Evolutionary conservation across 2,888 invertebrate genomes (phyloP), one percentile per base, ranked within the genome.

Genomic region (Parochlus steinenii): DNA sequence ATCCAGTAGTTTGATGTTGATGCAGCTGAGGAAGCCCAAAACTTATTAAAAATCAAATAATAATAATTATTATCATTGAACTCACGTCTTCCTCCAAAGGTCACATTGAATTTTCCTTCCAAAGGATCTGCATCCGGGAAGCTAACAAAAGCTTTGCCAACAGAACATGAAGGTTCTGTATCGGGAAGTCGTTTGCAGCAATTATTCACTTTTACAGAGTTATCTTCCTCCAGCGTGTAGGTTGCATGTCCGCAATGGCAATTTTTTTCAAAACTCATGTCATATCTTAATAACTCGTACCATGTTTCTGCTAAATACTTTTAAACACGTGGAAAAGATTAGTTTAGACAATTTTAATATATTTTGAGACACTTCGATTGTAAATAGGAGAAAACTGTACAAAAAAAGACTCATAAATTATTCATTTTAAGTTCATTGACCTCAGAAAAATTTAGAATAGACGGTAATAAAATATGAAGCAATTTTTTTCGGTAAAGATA

Each of bases 161-260:
- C 7, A 3, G 33, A 17, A 12, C 33, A 33, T 6, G 6, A 4
- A 6, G 19, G 10, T 8, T 23, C n/a, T 23, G 17, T 26, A 8
- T 18, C 23, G 11, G 11, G 5, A 3, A 26, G 18, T 12, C 14
- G 7, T n/a, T 33, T 33, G 10, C 33, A 33, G 11, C 33, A 33
- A 19, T 33, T 33, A 4, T 14, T 10, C 6, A 33, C 26, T 25
- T 18, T 16, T 3, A 33, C 33, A 16, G 33, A 19, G 3, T 26
- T 33, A 12, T 33, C 33, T 8, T n/a, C 16, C 6, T 25, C 27
- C 23, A 23, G 16, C 2, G 17, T 18, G 12, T 26, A 33, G 2
- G 10, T 33, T n/a, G 33, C 33, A 18, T 6, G 12, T 25, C 18
- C 17, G 10, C 33, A 33, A 15, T 33, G 12, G 16, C 33, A 33